These are phyloP conservation scores for Rhegmatorhina hoffmannsi DNA, from an alignment of 2,113 vertebrate genomes.

Conservation along the genomic window DNA sequence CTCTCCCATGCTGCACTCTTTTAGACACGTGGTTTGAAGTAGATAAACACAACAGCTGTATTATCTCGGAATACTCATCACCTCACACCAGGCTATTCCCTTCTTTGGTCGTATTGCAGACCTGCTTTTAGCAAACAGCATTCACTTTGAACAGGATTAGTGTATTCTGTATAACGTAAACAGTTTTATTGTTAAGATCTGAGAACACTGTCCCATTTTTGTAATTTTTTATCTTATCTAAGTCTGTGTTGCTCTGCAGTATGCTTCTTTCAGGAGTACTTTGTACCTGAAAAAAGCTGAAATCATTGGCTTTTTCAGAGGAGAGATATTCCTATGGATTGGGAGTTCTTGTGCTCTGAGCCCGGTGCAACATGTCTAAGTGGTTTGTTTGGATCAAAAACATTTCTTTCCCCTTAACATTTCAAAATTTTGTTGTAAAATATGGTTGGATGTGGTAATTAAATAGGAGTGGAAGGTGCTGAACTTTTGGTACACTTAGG, in stretches of 20 bases:
- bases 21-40: not conserved
- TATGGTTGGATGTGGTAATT: not conserved
- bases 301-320: not conserved
- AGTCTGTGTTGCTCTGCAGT: not conserved
- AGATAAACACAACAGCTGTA: not conserved
- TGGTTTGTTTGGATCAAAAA: not conserved
- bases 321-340: not conserved
- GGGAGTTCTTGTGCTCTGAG: not conserved
- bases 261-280: not conserved
- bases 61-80: not conserved
- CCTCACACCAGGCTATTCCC: not conserved
- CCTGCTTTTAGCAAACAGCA: not conserved
- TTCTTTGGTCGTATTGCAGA: not conserved
- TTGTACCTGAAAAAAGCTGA: not conserved
- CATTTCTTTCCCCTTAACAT: not conserved
- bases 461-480: not conserved
- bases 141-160: not conserved
- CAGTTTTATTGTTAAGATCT: not conserved
- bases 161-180: not conserved
- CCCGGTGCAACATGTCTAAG: not conserved
- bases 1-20: not conserved
- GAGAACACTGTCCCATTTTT: not conserved
- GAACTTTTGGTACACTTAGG: not conserved
- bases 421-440: not conserved
- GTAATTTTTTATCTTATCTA: not conserved